phyloP scores from a whole-genome alignment of 2,888 invertebrate genomes.

The Yponomeuta malinellus region DNA sequence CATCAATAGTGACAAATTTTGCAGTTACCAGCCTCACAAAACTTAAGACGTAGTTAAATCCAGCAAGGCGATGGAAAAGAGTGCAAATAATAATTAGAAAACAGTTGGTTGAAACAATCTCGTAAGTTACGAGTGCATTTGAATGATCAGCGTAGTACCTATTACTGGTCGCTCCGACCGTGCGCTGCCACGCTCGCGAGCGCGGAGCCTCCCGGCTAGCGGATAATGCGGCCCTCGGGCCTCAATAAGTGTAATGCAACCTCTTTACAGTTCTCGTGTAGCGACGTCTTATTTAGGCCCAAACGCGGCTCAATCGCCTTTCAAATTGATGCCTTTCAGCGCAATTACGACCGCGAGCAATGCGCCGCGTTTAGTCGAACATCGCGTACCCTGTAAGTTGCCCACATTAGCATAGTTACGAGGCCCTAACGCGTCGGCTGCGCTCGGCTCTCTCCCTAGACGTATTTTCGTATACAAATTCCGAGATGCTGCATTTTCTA shows the following conservation, averaged over 20 bases:
- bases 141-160: constrained; percentile 8
- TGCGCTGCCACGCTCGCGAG: constrained; percentile 2
- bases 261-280: constrained; percentile 61
- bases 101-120: background rate
- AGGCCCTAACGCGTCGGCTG: constrained; percentile 11
- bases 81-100: background rate
- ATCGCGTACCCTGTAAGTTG: constrained; percentile 37
- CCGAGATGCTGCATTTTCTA: constrained; percentile 18
- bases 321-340: constrained; percentile 70
- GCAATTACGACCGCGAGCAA: constrained; percentile 57
- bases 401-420: constrained; percentile 35
- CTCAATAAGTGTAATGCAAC: constrained; percentile 66
- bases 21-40: background rate
- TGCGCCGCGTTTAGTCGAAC: constrained; percentile 51
- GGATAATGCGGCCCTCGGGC: constrained; percentile 61
- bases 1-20: too few species aligned
- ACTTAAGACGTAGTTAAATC: background rate
- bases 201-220: constrained; percentile 49
- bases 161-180: constrained; percentile 22
- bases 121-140: background rate
- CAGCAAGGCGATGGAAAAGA: background rate
- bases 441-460: constrained; percentile 19
- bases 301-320: constrained; percentile 56
- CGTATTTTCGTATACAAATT: constrained; percentile 24
- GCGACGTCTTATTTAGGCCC: constrained; percentile 71